Percentiles rank a stretch among this genome's conserved stretches.
Conservation (phyloP, 2,797 vertebrate species). For the Hydrophis major region DNA sequence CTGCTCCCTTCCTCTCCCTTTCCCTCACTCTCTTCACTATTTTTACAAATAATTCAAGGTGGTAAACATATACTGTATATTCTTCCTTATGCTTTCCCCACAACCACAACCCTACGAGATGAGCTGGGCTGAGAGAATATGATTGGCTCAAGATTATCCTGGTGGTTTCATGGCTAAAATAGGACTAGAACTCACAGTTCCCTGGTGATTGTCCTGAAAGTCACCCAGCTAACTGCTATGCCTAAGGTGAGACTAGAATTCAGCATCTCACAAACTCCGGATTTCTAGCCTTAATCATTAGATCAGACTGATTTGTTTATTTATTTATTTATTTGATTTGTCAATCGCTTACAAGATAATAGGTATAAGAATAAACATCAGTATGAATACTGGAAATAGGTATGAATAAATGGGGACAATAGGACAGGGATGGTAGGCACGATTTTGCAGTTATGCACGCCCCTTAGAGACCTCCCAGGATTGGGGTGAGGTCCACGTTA, state of each 20-base stretch:
- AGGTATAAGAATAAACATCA: no score
- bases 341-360: no score
- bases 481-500: no score
- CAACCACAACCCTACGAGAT: not conserved
- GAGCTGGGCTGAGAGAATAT: not conserved
- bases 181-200: not conserved
- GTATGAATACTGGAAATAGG: no score
- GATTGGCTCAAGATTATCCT: not conserved
- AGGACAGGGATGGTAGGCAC: no score
- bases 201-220: not conserved
- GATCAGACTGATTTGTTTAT: not conserved
- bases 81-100: not conserved
- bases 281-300: not conserved
- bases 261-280: not conserved
- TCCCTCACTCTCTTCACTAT: not conserved
- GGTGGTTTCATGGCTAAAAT: not conserved
- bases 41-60: not conserved
- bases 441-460: no score
- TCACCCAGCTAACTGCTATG: not conserved
- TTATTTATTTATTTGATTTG: no score
- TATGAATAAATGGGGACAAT: no score
- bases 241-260: not conserved
- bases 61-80: not conserved
- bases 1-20: no score
- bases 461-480: no score